Conservation (phyloP, 2,113 vertebrate genomes). For the Equus przewalskii region DNA sequence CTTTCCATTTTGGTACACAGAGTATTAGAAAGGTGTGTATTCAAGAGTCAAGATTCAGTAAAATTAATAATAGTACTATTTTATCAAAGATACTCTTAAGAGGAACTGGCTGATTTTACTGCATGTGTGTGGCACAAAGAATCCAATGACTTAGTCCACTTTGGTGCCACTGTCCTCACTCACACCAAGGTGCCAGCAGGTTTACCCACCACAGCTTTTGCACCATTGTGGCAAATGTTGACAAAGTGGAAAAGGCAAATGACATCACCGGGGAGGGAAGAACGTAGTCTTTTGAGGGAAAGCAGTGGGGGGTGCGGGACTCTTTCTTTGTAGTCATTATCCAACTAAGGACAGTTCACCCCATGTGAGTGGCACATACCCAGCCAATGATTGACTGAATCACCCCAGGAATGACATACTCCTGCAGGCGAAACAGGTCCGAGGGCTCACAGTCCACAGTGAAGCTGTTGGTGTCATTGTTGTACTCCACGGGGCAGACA, state of each 20-base stretch:
- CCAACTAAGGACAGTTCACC: background rate
- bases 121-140: background rate
- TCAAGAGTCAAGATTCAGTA: background rate
- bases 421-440: conserved; percentile 96
- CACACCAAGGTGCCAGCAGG: rapidly evolving
- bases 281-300: background rate
- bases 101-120: background rate
- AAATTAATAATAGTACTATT: background rate
- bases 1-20: background rate
- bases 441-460: conserved; percentile 97
- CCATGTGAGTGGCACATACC: conserved; percentile 87
- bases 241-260: background rate
- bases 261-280: background rate
- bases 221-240: background rate
- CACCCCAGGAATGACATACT: conserved; percentile 93
- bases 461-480: conserved; percentile 98
- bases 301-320: background rate
- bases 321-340: background rate
- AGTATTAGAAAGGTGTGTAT: background rate
- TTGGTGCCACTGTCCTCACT: background rate
- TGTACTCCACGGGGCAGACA: conserved; percentile 98
- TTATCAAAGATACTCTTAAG: background rate
- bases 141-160: background rate
- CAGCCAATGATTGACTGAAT: conserved; percentile 94
- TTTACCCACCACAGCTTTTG: background rate